Evolutionary conservation across 2,113 vertebrate species (phyloP), one percentile per base, ranked within the genome.

Genomic region (Chunga burmeisteri): DNA sequence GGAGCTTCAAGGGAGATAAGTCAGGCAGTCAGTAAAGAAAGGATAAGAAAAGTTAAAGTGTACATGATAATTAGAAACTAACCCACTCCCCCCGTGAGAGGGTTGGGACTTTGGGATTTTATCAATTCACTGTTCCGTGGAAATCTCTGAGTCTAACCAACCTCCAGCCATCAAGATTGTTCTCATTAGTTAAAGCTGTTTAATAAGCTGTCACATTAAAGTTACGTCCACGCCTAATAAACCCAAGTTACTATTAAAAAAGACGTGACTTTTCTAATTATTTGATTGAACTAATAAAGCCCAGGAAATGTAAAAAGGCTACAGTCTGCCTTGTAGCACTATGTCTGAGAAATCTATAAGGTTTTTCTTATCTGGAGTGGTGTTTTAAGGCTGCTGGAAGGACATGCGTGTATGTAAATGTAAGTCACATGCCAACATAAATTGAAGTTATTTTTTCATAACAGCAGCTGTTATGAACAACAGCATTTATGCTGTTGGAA

Each of bases 201-300:
- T 95, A 94, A 94, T 96, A 96, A 95, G 74, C 81, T 94, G 88
- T 87, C 95, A 88, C 53, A 92, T 96, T 91, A 82, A 93, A 96
- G 80, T 92, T 94, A 75, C 7, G 61, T 70, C 58, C 86, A 23
- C 38, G 20, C 86, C 94, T 93, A 93, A 95, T 82, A 93, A 95
- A 82, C 7, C 23, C 44, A 90, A 73, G 81, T 65, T 79, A 46
- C 42, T 66, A 77, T 73, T 87, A 66, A 89, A 91, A 91, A 62
- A 75, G 40, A 93, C 0, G 5, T 86, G 67, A 34, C 30, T 91
- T n/a, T 87, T 90, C 71, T 87, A 80, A 95, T 75, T 70, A 77
- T 91, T 68, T 96, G 83, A 95, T 90, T 85, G 81, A 91, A 90
- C 29, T 82, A 78, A 59, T 78, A 73, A 94, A 87, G 32, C 16